Evolutionary conservation across 2,113 vertebrate genomes (phyloP), one percentile per base, ranked within the genome.

Genomic region (Phalacrocorax brasilianus): DNA sequence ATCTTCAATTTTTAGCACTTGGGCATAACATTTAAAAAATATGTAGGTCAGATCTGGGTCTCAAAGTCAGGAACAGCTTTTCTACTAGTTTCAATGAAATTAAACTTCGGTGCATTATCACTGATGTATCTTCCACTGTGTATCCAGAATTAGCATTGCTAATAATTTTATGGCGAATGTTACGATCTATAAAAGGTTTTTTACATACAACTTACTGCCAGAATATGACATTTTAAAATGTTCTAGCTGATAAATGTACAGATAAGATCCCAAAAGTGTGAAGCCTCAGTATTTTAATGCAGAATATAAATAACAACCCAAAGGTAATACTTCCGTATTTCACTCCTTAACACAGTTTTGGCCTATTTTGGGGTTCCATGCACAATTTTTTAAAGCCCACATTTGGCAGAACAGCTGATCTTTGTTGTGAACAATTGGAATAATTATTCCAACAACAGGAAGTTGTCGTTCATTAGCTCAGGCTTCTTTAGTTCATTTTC

Each of bases 141-240:
- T 80, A 89, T 18, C 61, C 52, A 86, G 56, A 83, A 67, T 28
- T 78, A 47, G 75, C 79, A 93, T 52, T 88, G 56, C 56, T 94
- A 93, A 81, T 85, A 84, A 91, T 94, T 91, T 68, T 78, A 72
- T 59, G 50, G 52, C 87, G 70, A 94, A 84, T 68, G 30, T 74
- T 67, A 42, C 20, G 47, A 84, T 86, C 83, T 80, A 33, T 81
- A 81, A 83, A 91, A 88, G 38, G 38, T 55, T 40, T 80, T 88
- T 94, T 84, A 84, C 44, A 81, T 91, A 89, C 52, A 56, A 74
- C n/a, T 84, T 93, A 75, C 27, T 84, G 88, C 40, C 68, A 91
- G 68, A 95, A 81, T 65, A 85, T 87, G 76, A 87, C 68, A 89
- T 91, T 85, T 92, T 8, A 38, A 95, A 92, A 92, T 73, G 73